These are phyloP conservation scores for Dicyrtoma fusca DNA, from an alignment of 2,888 invertebrate species.

Conservation along the genomic window DNA sequence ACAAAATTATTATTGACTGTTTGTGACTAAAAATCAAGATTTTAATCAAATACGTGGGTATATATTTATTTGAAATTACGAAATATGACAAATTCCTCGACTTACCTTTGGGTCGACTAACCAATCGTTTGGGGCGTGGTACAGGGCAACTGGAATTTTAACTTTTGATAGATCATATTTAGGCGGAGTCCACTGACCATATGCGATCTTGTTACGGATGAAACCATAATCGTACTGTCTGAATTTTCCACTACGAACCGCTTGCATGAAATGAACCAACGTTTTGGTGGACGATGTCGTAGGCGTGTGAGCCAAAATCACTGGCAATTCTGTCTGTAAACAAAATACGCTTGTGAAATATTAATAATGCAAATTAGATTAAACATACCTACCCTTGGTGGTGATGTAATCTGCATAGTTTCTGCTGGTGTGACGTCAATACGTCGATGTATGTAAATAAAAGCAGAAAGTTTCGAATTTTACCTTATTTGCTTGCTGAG, in stretches of 20 bases:
- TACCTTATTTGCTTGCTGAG: conserved; percentile 40
- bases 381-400: too few relatives aligned
- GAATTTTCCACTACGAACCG: conserved; percentile 37
- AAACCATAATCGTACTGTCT: conserved; percentile 41
- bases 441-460: too few relatives aligned
- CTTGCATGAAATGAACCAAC: conserved; percentile 42
- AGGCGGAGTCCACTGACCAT: conserved; percentile 39
- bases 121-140: conserved; percentile 40
- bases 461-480: too few relatives aligned
- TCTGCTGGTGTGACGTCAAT: too few relatives aligned
- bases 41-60: too few relatives aligned
- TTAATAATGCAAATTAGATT: too few relatives aligned
- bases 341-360: too few relatives aligned
- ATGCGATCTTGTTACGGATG: conserved; percentile 32
- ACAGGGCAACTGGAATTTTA: conserved; percentile 39
- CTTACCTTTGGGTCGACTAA: conserved; percentile 41
- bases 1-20: neutral
- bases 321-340: conserved; percentile 40
- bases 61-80: too few relatives aligned
- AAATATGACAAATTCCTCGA: too few relatives aligned
- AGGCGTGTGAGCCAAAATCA: conserved; percentile 40
- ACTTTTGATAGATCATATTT: conserved; percentile 42
- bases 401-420: too few relatives aligned
- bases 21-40: too few relatives aligned
- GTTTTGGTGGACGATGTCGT: conserved; percentile 32